Evolutionary conservation across 2,113 vertebrate species (phyloP).

Genomic region (Apodemus sylvaticus): DNA sequence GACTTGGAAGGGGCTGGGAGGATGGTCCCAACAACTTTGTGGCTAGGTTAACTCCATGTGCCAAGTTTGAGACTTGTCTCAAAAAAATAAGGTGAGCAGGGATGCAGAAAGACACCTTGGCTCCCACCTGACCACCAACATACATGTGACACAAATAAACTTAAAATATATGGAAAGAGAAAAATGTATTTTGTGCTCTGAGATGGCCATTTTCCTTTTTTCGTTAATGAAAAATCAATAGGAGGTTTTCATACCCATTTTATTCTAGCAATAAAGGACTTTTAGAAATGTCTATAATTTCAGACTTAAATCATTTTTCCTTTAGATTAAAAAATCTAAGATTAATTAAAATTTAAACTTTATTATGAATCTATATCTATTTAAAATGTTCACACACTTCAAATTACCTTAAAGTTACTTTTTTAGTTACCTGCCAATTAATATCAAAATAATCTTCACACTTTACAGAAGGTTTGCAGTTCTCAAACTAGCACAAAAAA

Average conservation of each 20-base stretch:
- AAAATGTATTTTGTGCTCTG: background rate
- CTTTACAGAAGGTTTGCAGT: background rate
- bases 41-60: background rate
- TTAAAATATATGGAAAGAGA: background rate
- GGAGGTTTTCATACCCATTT: background rate
- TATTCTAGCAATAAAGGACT: background rate
- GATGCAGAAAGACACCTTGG: background rate
- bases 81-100: background rate
- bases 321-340: conserved; percentile 8
- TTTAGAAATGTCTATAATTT: background rate
- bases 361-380: background rate
- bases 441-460: conserved; percentile 9
- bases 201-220: background rate
- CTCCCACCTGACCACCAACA: background rate
- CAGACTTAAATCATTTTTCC: background rate
- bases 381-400: background rate
- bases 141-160: background rate
- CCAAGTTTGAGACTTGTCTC: background rate
- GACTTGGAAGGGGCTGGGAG: background rate
- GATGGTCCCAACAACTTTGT: background rate
- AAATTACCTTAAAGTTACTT: background rate
- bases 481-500: conserved; percentile 24
- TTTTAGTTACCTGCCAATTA: conserved; percentile 1
- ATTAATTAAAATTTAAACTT: conserved; percentile 34
- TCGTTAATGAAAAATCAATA: background rate